These are phyloP conservation scores for Nixonia krombeini DNA, from an alignment of 1,140 invertebrate species.

Conservation along the genomic window DNA sequence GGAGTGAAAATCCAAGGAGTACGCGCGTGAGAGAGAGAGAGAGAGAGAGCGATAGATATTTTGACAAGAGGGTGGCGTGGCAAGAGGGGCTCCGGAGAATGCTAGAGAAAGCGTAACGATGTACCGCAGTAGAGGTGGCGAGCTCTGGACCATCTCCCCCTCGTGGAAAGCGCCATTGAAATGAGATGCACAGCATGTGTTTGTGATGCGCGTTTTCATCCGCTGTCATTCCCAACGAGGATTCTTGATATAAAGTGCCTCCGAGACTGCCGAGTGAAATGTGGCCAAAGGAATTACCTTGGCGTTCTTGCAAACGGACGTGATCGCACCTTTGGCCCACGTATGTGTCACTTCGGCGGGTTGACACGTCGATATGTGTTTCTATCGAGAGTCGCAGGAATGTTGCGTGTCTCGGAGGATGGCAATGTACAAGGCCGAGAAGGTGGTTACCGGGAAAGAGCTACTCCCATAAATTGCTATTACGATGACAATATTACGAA, in stretches of 20 bases:
- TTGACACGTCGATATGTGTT: constrained; percentile 30
- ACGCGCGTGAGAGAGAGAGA: background rate
- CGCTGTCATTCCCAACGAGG: constrained; percentile 14
- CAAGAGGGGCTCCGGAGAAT: constrained; percentile 24
- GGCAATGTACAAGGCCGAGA: background rate
- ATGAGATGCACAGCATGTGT: constrained; percentile 43
- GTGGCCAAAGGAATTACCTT: constrained; percentile 1
- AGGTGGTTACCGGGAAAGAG: constrained; percentile 6
- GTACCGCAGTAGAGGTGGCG: constrained; percentile 65
- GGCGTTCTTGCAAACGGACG: constrained; percentile 17
- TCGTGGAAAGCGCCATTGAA: constrained; percentile 40
- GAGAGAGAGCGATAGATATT: background rate
- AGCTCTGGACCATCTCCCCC: constrained; percentile 54
- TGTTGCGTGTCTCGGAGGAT: background rate
- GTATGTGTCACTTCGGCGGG: constrained; percentile 16
- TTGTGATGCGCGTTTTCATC: constrained; percentile 32
- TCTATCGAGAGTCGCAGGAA: constrained; percentile 13
- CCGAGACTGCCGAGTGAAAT: constrained; percentile 14
- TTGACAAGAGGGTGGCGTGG: constrained; percentile 18
- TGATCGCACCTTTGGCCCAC: constrained; percentile 18
- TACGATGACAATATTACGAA: constrained; percentile 15
- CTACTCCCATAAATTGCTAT: constrained; percentile 1
- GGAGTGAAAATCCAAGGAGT: constrained; percentile 4
- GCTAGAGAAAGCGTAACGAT: constrained; percentile 62
- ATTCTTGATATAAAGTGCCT: constrained; percentile 13